Conservation (phyloP, 2,113 vertebrate species). For the Mus musculus region GRCm39 chrX:72523501-72524000, state of each 20-base stretch:
- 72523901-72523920: not conserved
- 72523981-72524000: not conserved
- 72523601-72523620: not conserved
- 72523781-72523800: not conserved
- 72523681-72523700: not conserved
- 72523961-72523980: not conserved
- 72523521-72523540: not conserved
- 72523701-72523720: not conserved
- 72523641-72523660: not conserved
- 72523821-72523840: not conserved
- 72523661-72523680: not conserved
- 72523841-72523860: not conserved
- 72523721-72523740: not conserved
- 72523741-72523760: not conserved
- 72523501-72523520: not conserved
- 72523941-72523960: not conserved
- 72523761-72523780: not conserved
- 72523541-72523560: not conserved
- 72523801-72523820: not conserved
- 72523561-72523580: not conserved
- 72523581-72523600: not conserved
- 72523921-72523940: not conserved
- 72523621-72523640: not conserved
- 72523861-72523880: not conserved
- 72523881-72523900: not conserved